phyloP scores from a whole-genome alignment of 2,888 invertebrate species.

The Sesia bembeciformis region DNA sequence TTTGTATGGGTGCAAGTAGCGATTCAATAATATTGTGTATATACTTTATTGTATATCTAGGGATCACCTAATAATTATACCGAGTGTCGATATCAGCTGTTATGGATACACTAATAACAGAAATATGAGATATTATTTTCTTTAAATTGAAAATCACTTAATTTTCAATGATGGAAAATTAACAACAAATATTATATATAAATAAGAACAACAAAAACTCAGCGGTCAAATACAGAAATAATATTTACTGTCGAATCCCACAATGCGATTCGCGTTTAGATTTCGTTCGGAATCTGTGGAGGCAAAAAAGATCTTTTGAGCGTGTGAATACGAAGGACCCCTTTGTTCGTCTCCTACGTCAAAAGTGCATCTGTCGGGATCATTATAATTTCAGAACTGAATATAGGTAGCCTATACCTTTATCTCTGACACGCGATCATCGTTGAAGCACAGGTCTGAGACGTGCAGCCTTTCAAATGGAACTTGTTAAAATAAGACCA shows the following conservation, averaged over 20 bases:
- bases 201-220: too few species aligned
- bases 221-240: too few species aligned
- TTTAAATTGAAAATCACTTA: too few species aligned
- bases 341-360: constrained; percentile 45
- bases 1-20: too few species aligned
- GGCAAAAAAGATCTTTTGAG: constrained; percentile 55
- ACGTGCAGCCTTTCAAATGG: neutral
- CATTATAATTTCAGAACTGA: constrained; percentile 40
- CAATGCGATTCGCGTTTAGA: constrained; percentile 57
- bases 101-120: too few species aligned
- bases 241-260: constrained; percentile 17
- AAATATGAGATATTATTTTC: too few species aligned
- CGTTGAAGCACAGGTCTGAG: neutral
- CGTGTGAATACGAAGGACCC: constrained; percentile 56
- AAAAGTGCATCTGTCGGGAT: constrained; percentile 54
- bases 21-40: too few species aligned
- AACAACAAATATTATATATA: too few species aligned
- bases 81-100: too few species aligned
- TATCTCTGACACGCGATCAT: constrained; percentile 16
- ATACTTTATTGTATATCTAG: too few species aligned
- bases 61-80: too few species aligned
- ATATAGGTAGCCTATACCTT: constrained; percentile 11
- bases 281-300: constrained; percentile 36
- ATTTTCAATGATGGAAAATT: too few species aligned
- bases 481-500: neutral